A percentile compares a stretch with the other conserved stretches of the same genome.
Evolutionary conservation across 2,113 vertebrate genomes (phyloP).

Genomic region (Lasiurus borealis): DNA sequence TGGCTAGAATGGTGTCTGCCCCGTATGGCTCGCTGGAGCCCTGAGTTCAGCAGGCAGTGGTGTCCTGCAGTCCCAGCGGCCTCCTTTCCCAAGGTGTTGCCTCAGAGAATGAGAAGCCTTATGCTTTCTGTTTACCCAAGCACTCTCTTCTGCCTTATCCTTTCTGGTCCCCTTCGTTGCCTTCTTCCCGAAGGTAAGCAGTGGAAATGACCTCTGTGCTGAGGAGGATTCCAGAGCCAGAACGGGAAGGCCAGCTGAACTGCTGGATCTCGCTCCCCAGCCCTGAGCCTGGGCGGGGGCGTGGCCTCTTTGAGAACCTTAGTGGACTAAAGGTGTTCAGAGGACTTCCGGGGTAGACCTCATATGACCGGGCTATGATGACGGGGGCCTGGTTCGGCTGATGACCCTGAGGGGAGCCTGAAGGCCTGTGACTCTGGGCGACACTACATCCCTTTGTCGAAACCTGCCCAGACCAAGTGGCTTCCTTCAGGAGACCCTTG

Average conservation of each 20-base stretch:
- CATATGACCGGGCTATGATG: not conserved
- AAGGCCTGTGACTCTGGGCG: conserved; percentile 3
- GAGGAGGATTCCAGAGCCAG: not conserved
- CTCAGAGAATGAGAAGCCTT: not conserved
- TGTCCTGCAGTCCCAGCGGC: conserved; percentile 4
- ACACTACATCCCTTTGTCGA: not conserved
- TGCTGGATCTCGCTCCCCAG: not conserved
- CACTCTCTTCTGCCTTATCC: conserved; percentile 30
- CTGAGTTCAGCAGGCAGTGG: conserved; percentile 12
- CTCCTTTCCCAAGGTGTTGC: not conserved
- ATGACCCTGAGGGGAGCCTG: not conserved
- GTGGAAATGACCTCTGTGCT: not conserved
- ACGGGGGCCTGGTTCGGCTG: not conserved
- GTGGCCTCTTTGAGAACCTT: not conserved
- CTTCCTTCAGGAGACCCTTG: conserved; percentile 53
- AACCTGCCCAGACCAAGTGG: not conserved
- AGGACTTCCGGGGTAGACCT: not conserved
- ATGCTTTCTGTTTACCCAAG: not conserved
- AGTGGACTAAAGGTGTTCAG: not conserved
- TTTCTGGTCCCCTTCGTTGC: not conserved
- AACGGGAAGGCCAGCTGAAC: not conserved
- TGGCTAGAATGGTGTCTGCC: not conserved
- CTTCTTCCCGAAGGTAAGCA: not conserved
- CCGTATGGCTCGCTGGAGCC: not conserved
- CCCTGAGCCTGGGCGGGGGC: not conserved